phyloP scores from a whole-genome alignment of 1,140 invertebrate species.

The Conus betulinus region DNA sequence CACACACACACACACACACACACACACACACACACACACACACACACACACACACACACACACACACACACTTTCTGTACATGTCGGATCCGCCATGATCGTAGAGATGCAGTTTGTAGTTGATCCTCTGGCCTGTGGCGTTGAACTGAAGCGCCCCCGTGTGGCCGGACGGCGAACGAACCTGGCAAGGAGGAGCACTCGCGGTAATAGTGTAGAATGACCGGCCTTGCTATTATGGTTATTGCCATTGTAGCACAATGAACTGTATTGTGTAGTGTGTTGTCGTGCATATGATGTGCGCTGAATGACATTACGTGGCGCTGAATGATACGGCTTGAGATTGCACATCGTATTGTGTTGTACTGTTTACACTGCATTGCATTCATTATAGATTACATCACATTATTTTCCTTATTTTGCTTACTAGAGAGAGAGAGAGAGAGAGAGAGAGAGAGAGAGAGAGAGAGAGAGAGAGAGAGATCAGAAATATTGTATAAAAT shows the following conservation, averaged over 20 bases:
- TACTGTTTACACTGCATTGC: too few species aligned
- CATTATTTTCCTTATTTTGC: too few species aligned
- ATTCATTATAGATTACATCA: too few species aligned
- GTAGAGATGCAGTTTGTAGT: slow-evolving; percentile 63
- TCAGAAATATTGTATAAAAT: too few species aligned
- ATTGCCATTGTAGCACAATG: background rate
- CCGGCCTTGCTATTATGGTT: background rate
- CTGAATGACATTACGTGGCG: too few species aligned
- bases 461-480: too few species aligned
- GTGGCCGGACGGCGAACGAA: slow-evolving; percentile 32
- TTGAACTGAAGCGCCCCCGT: slow-evolving; percentile 64
- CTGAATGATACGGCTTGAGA: too few species aligned
- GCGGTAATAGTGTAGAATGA: background rate
- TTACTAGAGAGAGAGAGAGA: too few species aligned
- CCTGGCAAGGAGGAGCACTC: background rate
- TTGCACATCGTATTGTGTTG: too few species aligned
- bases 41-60: slow-evolving; percentile 6
- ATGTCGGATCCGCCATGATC: slow-evolving; percentile 59
- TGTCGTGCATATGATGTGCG: background rate
- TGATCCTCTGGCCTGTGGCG: slow-evolving; percentile 55
- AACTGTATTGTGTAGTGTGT: background rate
- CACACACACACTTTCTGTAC: slow-evolving; percentile 50
- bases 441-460: too few species aligned
- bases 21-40: too few species aligned
- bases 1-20: too few species aligned